Evolutionary conservation across 2,888 invertebrate genomes (phyloP), one percentile per base, ranked within the genome.

Genomic region (Lycocerus yunnanus): DNA sequence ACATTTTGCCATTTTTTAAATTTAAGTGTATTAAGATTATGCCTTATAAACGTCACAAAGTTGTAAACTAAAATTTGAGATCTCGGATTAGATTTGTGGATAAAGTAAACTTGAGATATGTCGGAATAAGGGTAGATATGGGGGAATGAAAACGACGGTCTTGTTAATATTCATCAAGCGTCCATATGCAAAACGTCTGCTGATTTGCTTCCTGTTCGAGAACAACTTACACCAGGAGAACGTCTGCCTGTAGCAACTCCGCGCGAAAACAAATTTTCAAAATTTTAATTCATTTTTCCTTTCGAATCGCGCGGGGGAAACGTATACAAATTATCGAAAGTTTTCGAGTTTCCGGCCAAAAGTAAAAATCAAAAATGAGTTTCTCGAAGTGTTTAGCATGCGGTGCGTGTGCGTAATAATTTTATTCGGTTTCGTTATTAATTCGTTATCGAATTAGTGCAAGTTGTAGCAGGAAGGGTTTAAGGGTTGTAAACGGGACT

Each of bases 111-210:
- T 81, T 71, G 77, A 79, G 79, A 78, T 79, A 80, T 78, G 77
- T 75, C 74, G 72, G 78, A 76, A 77, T 76, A 79, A 75, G 77
- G 78, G 78, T 78, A 73, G 79, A 78, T 73, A 78, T 77, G 78
- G 78, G 77, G 76, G 73, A 71, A 73, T 75, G 61, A 20, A 63
- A 63, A 63, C 61, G 79, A 75, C 72, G 78, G 77, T 79, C 81
- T 80, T 78, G 84, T 86, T 87, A 85, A 86, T 86, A 87, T 87
- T 87, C 87, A 86, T 86, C 85, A 84, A 81, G 81, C 84, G 85
- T 85, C 83, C 84, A 83, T 85, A 86, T 86, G 86, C 86, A 86
- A 86, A 86, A 86, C 85, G 86, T 85, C 85, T 86, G 86, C 86
- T 86, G 86, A 85, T 86, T 86, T 84, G 86, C 82, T 84, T 84